A percentile compares a stretch with the other conserved stretches of the same genome.
These are phyloP conservation scores for Microtus montanus DNA, from an alignment of 2,113 vertebrate species.

Conservation along the genomic window DNA sequence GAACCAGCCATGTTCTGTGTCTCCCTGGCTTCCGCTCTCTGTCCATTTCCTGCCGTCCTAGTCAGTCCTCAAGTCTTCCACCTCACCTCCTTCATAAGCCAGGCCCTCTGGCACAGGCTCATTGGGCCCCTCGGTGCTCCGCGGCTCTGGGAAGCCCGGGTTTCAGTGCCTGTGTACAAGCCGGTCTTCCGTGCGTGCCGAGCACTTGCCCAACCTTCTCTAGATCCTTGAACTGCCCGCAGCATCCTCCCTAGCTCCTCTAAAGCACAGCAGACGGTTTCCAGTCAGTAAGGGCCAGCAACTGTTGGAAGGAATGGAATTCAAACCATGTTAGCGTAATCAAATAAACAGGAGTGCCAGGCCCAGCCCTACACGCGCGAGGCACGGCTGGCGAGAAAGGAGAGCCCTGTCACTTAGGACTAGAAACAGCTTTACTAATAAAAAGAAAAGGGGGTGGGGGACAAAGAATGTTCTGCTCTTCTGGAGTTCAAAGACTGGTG, in stretches of 20 bases:
- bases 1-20: not conserved
- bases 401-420: not conserved
- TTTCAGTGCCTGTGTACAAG: fast-evolving
- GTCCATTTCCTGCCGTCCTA: not conserved
- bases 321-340: not conserved
- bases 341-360: slow-evolving; percentile 1
- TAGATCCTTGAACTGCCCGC: no score
- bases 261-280: not conserved
- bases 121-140: fast-evolving
- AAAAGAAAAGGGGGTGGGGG: not conserved
- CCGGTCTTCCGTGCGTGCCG: not conserved
- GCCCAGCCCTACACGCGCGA: not conserved
- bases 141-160: fast-evolving
- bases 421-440: not conserved
- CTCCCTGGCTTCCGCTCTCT: fast-evolving
- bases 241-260: not conserved
- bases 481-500: slow-evolving; percentile 45
- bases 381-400: not conserved
- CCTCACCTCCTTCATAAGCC: not conserved
- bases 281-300: not conserved
- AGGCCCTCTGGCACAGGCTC: not conserved
- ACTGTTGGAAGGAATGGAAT: not conserved
- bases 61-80: not conserved
- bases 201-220: not conserved
- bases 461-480: slow-evolving; percentile 15